Conservation (phyloP, 2,113 vertebrate species). For the Saguinus midas region DNA sequence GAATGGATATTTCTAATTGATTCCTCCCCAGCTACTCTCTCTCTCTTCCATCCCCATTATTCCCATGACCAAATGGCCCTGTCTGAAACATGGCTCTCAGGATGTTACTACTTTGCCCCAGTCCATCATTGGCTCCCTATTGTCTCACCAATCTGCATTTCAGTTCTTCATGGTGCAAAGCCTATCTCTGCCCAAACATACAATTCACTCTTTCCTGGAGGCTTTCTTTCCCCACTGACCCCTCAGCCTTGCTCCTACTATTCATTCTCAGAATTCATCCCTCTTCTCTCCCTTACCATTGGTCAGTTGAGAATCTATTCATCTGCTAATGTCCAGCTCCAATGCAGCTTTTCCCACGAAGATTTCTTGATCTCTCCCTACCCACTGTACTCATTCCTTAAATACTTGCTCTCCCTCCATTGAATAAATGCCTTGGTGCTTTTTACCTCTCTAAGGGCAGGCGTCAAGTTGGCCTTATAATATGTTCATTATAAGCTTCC, state of each 20-base stretch:
- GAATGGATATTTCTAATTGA: neutral
- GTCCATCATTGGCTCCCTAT: fast-evolving
- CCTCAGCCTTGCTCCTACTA: neutral
- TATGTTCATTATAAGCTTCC: neutral
- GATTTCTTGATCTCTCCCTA: neutral
- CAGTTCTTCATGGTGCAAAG: fast-evolving
- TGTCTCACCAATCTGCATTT: neutral
- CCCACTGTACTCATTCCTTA: neutral
- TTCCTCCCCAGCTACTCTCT: neutral
- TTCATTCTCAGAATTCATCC: neutral
- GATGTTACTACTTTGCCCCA: neutral
- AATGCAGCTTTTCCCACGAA: fast-evolving
- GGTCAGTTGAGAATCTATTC: neutral
- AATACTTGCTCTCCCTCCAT: neutral
- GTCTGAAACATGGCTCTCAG: neutral
- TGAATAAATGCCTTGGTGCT: neutral
- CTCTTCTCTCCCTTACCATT: neutral
- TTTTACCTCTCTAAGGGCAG: neutral
- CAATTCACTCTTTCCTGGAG: neutral
- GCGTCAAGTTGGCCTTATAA: neutral
- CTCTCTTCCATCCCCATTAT: neutral
- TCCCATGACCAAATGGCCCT: neutral
- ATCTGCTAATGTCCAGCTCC: neutral
- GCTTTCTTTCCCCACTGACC: neutral
- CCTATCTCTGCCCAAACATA: neutral